Base-by-base conservation (phyloP, 2,888 invertebrate genomes). In the Pyrrhia umbra region DNA sequence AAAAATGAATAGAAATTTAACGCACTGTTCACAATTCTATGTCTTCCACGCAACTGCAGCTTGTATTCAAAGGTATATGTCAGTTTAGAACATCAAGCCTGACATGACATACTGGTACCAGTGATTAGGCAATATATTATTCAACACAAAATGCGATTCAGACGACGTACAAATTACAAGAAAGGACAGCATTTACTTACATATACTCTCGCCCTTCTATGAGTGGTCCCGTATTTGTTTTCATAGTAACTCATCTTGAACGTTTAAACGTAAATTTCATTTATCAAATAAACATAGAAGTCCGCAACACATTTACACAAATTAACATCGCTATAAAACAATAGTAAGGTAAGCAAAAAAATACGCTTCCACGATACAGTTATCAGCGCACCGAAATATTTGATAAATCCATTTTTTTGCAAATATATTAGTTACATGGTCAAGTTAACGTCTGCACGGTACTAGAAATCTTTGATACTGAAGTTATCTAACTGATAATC, bases 201-300 rank as follows among this genome's bases (percentile, higher is more conserved):
- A 42, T 45, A 15, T 1, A 69, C 56, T 45, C 39, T 69, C 6
- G 49, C 39, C 16, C 63, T 63, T n/a, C 21, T 68, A 5, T 40
- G 56, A 25, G 52, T 8, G 13, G 52, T 58, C 8, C 69, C 63
- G 18, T 69, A 69, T 39, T 43, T 69, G 8, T 16, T 57, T 9
- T 69, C 63, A 39, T 63, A 54, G 52, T 63, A 63, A 63, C 63
- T 69, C 69, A 69, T 66, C 0, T 9, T 18, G 9, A 15, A 40
- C n/a, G 25, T n/a, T n/a, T 25, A 21, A 37, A 20, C 23, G 16
- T 65, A 25, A n/a, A 34, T n/a, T n/a, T n/a, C n/a, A n/a, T n/a
- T 34, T 4, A 34, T 1, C 13, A 4, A 34, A 34, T 4, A 5
- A 34, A 34, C n/a, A n/a, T 34, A n/a, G n/a, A n/a, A 1, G 5